Evolutionary conservation across 1,140 invertebrate species (phyloP).

Genomic region (Nebria ingens): DNA sequence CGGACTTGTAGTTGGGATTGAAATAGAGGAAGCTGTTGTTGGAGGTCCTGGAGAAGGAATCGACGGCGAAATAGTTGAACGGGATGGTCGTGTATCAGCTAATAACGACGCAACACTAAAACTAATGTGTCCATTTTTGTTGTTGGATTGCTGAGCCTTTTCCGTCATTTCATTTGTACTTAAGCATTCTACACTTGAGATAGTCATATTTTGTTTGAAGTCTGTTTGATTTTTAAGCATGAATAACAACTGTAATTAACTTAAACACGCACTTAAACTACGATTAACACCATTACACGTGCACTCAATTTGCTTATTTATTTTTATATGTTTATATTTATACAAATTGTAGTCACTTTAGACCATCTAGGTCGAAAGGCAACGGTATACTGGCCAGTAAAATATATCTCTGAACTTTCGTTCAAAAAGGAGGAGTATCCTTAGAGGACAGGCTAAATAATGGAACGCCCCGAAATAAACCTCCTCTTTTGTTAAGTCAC

Average conservation of each 20-base stretch:
- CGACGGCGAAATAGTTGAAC: slow-evolving; percentile 28
- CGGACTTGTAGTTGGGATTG: slow-evolving; percentile 22
- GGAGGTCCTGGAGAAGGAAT: slow-evolving; percentile 32
- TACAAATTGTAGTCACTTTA: too few species aligned
- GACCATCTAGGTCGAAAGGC: too few species aligned
- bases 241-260: too few species aligned
- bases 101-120: slow-evolving; percentile 58
- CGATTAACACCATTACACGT: too few species aligned
- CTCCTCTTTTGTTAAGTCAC: too few species aligned
- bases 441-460: too few species aligned
- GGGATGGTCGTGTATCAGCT: slow-evolving; percentile 47
- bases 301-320: too few species aligned
- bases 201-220: slow-evolving; percentile 33
- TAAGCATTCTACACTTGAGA: slow-evolving; percentile 30
- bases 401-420: too few species aligned
- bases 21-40: slow-evolving; percentile 23
- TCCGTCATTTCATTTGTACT: slow-evolving; percentile 35
- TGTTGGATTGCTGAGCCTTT: slow-evolving; percentile 25
- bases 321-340: too few species aligned
- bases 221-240: slow-evolving; percentile 29
- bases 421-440: too few species aligned
- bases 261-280: not conserved
- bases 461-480: too few species aligned
- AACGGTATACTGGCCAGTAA: too few species aligned
- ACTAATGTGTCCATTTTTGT: slow-evolving; percentile 42